Evolutionary conservation across 2,888 invertebrate species (phyloP).

Genomic region (Caenorhabditis sp.): DNA sequence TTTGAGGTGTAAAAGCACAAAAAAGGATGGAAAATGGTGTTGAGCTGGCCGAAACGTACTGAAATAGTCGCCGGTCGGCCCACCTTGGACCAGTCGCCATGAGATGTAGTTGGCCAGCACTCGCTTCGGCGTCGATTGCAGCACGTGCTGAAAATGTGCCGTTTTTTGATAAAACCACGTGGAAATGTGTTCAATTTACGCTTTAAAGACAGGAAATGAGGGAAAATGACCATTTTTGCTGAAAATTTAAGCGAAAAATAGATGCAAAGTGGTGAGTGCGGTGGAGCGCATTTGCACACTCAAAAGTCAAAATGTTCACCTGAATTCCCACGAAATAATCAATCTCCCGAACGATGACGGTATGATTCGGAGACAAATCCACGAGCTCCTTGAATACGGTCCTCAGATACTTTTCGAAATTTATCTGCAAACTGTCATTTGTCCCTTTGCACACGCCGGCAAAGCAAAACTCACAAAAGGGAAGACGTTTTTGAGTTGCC

Average conservation of each 20-base stretch:
- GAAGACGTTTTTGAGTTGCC: conserved; percentile 68
- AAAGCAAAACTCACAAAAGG: conserved; percentile 63
- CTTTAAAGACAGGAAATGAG: too few species aligned
- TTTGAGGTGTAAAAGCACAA: conserved; percentile 2
- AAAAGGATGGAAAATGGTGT: conserved; percentile 21
- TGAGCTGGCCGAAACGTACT: conserved; percentile 52
- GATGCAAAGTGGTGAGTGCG: too few species aligned
- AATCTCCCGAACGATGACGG: conserved; percentile 73
- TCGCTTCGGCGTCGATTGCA: conserved; percentile 70
- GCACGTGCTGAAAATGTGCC: conserved; percentile 65
- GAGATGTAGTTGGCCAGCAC: conserved; percentile 75
- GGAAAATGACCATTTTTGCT: too few species aligned
- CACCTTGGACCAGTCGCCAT: conserved; percentile 76
- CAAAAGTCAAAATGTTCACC: too few species aligned
- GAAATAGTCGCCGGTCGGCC: conserved; percentile 55
- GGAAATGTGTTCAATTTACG: not conserved
- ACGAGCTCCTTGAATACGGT: conserved; percentile 71
- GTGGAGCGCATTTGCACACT: too few species aligned
- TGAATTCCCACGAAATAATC: conserved; percentile 74
- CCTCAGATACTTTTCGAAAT: conserved; percentile 69
- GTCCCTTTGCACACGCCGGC: not conserved
- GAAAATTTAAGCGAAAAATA: too few species aligned
- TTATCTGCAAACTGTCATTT: conserved; percentile 60
- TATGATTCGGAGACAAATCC: conserved; percentile 70
- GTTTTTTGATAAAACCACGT: not conserved